Evolutionary conservation across 2,888 invertebrate species (phyloP).

Genomic region (Actias luna): DNA sequence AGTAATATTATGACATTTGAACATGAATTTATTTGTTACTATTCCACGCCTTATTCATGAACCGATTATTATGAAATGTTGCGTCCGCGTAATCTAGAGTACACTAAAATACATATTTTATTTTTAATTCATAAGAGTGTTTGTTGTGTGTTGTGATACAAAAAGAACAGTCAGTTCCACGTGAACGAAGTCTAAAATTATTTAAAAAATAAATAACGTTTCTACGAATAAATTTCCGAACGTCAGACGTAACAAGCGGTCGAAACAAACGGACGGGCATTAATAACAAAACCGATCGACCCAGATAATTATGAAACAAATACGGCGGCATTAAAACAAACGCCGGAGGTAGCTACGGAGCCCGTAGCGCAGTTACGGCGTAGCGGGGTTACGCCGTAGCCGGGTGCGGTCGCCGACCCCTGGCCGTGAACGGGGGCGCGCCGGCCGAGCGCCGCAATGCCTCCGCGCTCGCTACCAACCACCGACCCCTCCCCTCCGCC

Average conservation of each 20-base stretch:
- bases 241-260: neutral
- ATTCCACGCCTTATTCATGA: too few species aligned
- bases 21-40: too few species aligned
- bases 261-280: neutral
- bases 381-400: constrained; percentile 75
- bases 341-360: constrained; percentile 64
- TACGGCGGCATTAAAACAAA: constrained; percentile 59
- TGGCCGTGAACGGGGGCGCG: constrained; percentile 80
- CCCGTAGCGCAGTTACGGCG: constrained; percentile 50
- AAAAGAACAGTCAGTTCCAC: too few species aligned
- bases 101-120: too few species aligned
- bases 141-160: too few species aligned
- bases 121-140: too few species aligned
- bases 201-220: too few species aligned
- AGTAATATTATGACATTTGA: too few species aligned
- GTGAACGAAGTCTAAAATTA: too few species aligned
- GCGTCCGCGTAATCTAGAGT: too few species aligned
- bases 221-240: neutral
- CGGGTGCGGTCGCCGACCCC: constrained; percentile 80
- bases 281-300: constrained; percentile 44
- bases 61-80: too few species aligned
- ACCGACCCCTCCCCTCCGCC: constrained; percentile 22
- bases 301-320: constrained; percentile 55
- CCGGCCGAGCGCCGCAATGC: constrained; percentile 50
- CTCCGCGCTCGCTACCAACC: constrained; percentile 31